Conservation (phyloP, 1,140 invertebrate species). For the Bombus huntii region DNA sequence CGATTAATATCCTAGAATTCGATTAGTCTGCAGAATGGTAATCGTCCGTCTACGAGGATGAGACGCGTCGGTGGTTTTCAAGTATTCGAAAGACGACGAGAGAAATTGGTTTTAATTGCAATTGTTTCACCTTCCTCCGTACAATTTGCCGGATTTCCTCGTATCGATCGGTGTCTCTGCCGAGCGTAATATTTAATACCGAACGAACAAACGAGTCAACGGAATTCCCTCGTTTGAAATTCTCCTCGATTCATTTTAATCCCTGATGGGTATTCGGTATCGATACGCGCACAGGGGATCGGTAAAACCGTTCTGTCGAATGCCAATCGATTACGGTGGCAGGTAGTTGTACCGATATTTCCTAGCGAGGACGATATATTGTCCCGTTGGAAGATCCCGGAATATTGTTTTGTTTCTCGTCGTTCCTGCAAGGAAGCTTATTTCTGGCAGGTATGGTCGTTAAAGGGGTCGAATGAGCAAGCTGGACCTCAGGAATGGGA, state of each 20-base stretch:
- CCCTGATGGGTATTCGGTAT: not conserved
- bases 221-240: not conserved
- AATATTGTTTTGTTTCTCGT: conserved; percentile 11
- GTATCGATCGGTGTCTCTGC: too few species aligned
- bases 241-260: not conserved
- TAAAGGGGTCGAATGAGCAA: not conserved
- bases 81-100: not conserved
- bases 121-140: not conserved
- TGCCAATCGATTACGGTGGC: not conserved
- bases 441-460: not conserved
- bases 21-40: not conserved
- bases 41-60: not conserved
- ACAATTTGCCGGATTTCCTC: not conserved
- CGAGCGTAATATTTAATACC: not conserved
- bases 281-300: not conserved
- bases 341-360: not conserved
- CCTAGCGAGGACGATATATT: not conserved
- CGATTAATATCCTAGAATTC: not conserved
- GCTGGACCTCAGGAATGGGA: too few species aligned
- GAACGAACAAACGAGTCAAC: too few species aligned
- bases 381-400: not conserved
- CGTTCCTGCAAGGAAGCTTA: not conserved
- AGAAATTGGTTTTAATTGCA: not conserved
- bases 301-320: not conserved
- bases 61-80: not conserved